These are phyloP conservation scores for Cryptocephalus primarius DNA, from an alignment of 2,888 invertebrate species.

Conservation along the genomic window DNA sequence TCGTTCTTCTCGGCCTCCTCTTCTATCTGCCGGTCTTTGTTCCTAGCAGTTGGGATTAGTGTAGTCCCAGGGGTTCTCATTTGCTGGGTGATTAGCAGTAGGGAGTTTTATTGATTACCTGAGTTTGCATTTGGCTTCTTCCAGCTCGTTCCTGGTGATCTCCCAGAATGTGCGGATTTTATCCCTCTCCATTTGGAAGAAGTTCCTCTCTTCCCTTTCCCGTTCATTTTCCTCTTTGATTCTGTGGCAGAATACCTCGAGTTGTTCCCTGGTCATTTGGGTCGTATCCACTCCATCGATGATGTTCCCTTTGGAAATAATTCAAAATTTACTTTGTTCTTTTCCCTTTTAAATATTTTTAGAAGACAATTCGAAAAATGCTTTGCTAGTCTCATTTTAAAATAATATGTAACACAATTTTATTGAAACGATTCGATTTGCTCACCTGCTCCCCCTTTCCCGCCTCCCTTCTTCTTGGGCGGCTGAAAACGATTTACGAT, in stretches of 20 bases:
- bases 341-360: background rate
- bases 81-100: no score
- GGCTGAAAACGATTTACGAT: background rate
- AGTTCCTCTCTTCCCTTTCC: slow-evolving; percentile 91
- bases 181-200: slow-evolving; percentile 89
- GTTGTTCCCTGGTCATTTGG: slow-evolving; percentile 85
- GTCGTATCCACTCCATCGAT: slow-evolving; percentile 89
- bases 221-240: slow-evolving; percentile 86
- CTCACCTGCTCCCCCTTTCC: background rate
- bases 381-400: background rate
- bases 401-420: background rate
- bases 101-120: slow-evolving; percentile 39
- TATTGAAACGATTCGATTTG: background rate
- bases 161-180: slow-evolving; percentile 94
- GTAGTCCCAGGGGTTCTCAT: no score
- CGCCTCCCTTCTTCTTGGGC: background rate
- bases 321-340: no score
- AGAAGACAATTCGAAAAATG: background rate
- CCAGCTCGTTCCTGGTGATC: slow-evolving; percentile 80
- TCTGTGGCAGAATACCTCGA: slow-evolving; percentile 77
- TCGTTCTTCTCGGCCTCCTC: slow-evolving; percentile 80
- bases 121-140: slow-evolving; percentile 65
- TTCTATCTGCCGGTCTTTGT: slow-evolving; percentile 80
- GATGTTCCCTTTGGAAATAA: slow-evolving; percentile 22
- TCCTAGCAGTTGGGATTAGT: slow-evolving; percentile 31